Evolutionary conservation across 1,140 invertebrate genomes (phyloP), one percentile per base, ranked within the genome.

Genomic region (Pogonognathellus flavescens): DNA sequence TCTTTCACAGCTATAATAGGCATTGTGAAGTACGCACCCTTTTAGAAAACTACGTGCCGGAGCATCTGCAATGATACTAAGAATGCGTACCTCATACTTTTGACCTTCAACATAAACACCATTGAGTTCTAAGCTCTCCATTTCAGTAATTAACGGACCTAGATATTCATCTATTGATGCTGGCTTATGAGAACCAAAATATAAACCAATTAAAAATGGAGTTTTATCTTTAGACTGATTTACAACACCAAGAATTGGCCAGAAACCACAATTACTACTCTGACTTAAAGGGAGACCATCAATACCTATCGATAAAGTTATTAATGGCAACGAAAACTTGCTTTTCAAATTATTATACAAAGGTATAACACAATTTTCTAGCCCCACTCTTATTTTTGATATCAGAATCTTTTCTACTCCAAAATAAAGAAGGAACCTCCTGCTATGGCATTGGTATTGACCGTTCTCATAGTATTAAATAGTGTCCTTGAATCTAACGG

Each of bases 251-350:
- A 83, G 25, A 31, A 86, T 83, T 53, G 85, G 80, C 85, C 85
- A 86, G 41, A 86, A 86, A 10, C 62, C 20, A 7, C 9, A n/a
- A 13, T 55, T 86, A 18, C 80, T 83, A 83, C 85, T 86, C 83
- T 76, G 83, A 41, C 20, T 57, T 25, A 86, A 53, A 13, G 85
- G 82, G n/a, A 86, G 22, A 16, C 85, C 85, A 50, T 86, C 85
- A 76, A 86, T 76, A 2, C 70, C 57, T 31, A 86, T 59, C 41
- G 60, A 83, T 18, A 83, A 16, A 7, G 80, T 72, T 11, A 83
- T 70, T 57, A 14, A 3, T 57, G 53, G 53, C n/a, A n/a, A n/a
- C n/a, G n/a, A n/a, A n/a, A 57, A 57, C 53, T n/a, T 57, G n/a
- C 1, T 9, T 57, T 13, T 57, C 11, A 14, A 57, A 57, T n/a